phyloP scores from a whole-genome alignment of 2,797 vertebrate genomes.

The Erpetoichthys calabaricus region DNA sequence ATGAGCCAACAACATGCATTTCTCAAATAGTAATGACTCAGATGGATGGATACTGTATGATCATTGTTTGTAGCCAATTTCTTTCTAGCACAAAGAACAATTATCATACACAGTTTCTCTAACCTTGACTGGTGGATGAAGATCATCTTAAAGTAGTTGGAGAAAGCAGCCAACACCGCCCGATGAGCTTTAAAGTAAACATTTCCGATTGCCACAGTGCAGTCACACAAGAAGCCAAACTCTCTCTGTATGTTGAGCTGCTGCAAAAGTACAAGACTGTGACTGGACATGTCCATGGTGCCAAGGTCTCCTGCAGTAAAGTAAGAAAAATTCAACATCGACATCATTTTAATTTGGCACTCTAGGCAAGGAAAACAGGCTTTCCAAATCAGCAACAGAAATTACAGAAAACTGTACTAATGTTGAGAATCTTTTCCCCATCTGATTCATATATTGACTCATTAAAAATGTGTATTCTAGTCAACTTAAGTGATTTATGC shows the following conservation, averaged over 20 bases:
- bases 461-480: no score
- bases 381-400: no score
- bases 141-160: conserved; percentile 99
- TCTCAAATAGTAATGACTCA: no score
- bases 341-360: no score
- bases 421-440: no score
- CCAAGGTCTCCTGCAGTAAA: conserved; percentile 16
- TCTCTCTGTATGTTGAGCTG: conserved; percentile 93
- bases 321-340: background rate
- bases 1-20: no score
- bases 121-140: conserved; percentile 97
- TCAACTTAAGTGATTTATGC: no score
- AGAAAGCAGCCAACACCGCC: conserved; percentile 89
- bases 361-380: no score
- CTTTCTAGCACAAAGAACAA: background rate
- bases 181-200: conserved; percentile 97
- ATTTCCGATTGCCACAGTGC: conserved; percentile 92
- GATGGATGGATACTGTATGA: no score
- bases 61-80: background rate
- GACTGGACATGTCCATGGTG: conserved; percentile 72
- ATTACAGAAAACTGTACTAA: no score
- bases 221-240: conserved; percentile 95
- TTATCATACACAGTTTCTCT: conserved; percentile 13
- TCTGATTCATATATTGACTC: no score
- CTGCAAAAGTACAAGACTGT: conserved; percentile 87